A percentile compares a stretch with the other conserved stretches of the same genome.
phyloP scores from a whole-genome alignment of 2,888 invertebrate genomes.

The Himalopsyche anomala region DNA sequence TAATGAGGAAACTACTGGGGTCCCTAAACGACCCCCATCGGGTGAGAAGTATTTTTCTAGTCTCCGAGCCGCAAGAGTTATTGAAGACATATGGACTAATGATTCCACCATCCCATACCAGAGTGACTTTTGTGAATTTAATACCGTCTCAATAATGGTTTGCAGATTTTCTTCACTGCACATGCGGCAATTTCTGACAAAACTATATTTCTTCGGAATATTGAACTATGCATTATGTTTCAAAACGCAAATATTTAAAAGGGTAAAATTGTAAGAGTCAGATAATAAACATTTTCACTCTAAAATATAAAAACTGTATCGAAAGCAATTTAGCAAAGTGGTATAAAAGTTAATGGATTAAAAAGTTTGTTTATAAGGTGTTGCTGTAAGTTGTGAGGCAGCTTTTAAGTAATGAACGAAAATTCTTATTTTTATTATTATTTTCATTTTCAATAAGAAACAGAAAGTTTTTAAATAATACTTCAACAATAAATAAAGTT shows the following conservation, averaged over 20 bases:
- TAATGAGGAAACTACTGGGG: no score
- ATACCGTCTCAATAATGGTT: no score
- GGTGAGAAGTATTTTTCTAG: no score
- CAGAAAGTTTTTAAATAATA: not conserved
- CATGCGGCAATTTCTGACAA: no score
- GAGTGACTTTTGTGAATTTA: no score
- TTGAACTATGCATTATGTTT: no score
- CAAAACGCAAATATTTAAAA: not conserved
- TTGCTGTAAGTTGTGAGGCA: slow-evolving; percentile 6
- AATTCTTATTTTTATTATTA: not conserved
- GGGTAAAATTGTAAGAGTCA: not conserved
- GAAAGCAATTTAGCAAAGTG: slow-evolving; percentile 35
- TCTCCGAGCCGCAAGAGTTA: no score
- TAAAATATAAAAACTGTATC: slow-evolving; percentile 32
- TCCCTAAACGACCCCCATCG: no score
- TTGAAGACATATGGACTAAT: no score
- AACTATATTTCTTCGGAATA: no score
- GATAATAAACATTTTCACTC: slow-evolving; percentile 10
- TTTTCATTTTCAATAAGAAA: not conserved
- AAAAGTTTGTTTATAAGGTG: slow-evolving; percentile 34
- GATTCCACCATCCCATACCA: no score
- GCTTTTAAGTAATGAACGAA: slow-evolving; percentile 40
- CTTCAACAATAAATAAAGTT: not conserved
- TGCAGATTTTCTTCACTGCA: no score
- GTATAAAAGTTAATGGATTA: slow-evolving; percentile 36